phyloP scores from a whole-genome alignment of 2,888 invertebrate species.

The Lasioglossum villosulum region DNA sequence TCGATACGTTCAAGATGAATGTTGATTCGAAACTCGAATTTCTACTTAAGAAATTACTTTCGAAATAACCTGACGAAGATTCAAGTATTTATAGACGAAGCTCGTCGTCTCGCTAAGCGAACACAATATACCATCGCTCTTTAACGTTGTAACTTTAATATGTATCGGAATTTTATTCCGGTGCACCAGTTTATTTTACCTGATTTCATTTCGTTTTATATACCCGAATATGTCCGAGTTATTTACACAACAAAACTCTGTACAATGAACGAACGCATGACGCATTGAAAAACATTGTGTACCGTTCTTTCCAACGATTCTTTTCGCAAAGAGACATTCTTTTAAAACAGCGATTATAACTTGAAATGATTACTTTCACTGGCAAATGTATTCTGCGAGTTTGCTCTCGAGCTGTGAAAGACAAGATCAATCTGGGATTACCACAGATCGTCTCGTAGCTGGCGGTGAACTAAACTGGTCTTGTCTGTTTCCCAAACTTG shows the following conservation, averaged over 20 bases:
- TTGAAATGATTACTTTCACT: not conserved
- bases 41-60: not conserved
- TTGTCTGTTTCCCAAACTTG: conserved; percentile 7
- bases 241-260: not conserved
- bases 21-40: not conserved
- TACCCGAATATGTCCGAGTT: not conserved
- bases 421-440: not conserved
- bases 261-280: not conserved
- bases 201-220: not conserved
- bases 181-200: not conserved
- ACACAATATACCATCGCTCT: not conserved
- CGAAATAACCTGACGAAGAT: not conserved
- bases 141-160: not conserved
- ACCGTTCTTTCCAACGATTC: not conserved
- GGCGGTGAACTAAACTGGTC: not conserved
- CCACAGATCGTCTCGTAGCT: not conserved
- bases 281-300: not conserved
- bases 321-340: not conserved
- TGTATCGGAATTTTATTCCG: not conserved
- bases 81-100: not conserved
- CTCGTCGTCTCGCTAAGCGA: not conserved
- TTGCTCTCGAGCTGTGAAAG: not conserved
- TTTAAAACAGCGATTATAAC: not conserved
- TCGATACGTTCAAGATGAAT: not conserved
- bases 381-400: not conserved